Base-by-base conservation (phyloP, 1,140 invertebrate species). In the Mercenaria mercenaria region DNA sequence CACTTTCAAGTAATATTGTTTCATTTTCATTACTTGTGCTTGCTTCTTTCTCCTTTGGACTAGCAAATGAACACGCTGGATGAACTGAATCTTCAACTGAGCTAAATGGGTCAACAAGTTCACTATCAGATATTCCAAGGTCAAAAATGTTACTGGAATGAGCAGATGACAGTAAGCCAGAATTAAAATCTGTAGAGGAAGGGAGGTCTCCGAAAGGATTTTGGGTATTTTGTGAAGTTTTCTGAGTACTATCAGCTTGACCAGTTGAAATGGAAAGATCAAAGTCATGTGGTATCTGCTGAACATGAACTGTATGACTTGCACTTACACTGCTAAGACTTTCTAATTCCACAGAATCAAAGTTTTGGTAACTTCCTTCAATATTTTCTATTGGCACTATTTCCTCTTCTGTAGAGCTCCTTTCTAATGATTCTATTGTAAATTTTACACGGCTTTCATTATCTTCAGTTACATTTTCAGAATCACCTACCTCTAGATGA, bases 41-140 rank as follows among this genome's bases (percentile, higher is more conserved):
- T 52, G 37, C 4, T 56, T 32, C 15, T 23, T 43, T n/a, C 26
- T 32, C 26, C 26, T 52, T 85, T 74, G 64, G 43, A 32, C 23
- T 56, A 72, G 4, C 34, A 34, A 50, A 47, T 20, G 10, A 29
- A n/a, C 13, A 20, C 74, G 34, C 50, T 34, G 41, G 32, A 39
- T 56, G 13, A 1, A 23, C 23, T 32, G 83, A 56, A 4, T 90
- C 85, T 50, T 88, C 80, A 83, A 90, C 69, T 15, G 89, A 82
- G 43, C 83, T 87, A 82, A 87, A 86, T 4, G 89, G 89, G 72
- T 90, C 83, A 34, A 91, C 86, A 41, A 91, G 52, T 47, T 88
- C 90, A 74, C 69, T 79, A 47, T 79, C 85, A 39, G 89, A 85
- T 52, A 81, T 56, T 59, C 64, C 52, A 39, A 85, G 67, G 34